Evolutionary conservation across 2,888 invertebrate species (phyloP).

Genomic region (Cephalotes varians): DNA sequence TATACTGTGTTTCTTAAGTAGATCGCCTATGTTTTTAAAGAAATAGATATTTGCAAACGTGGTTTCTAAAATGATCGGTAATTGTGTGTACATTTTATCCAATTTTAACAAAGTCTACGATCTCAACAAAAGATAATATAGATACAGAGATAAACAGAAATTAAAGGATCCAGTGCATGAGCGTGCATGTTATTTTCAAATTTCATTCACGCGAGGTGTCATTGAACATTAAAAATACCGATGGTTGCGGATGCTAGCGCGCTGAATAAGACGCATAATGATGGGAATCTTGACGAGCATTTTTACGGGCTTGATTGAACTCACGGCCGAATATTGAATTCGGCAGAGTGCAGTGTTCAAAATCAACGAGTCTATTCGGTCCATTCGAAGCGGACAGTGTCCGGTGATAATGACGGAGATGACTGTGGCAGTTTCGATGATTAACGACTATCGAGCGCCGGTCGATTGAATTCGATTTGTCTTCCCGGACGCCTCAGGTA

Average conservation of each 20-base stretch:
- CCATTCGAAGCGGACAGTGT: slow-evolving; percentile 57
- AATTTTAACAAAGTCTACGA: not conserved
- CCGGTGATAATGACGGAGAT: slow-evolving; percentile 74
- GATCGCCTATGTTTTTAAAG: not conserved
- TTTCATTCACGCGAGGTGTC: slow-evolving; percentile 34
- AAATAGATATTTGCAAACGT: too few species aligned
- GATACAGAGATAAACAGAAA: not conserved
- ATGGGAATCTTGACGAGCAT: slow-evolving; percentile 40
- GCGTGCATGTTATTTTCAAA: slow-evolving; percentile 11
- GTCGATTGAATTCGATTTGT: slow-evolving; percentile 73
- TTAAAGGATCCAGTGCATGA: not conserved
- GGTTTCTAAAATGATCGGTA: not conserved
- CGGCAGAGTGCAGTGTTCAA: slow-evolving; percentile 63
- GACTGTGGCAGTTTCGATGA: slow-evolving; percentile 73
- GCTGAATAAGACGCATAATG: slow-evolving; percentile 63
- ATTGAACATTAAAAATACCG: slow-evolving; percentile 38
- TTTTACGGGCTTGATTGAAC: slow-evolving; percentile 68
- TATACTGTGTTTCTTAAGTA: not conserved
- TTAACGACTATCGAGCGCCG: slow-evolving; percentile 69
- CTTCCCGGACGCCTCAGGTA: slow-evolving; percentile 63
- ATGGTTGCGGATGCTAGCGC: slow-evolving; percentile 33
- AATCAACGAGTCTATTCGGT: slow-evolving; percentile 67
- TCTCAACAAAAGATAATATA: not conserved
- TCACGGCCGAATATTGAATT: slow-evolving; percentile 61
- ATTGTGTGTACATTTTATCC: not conserved